Base-by-base conservation (phyloP, 1,140 invertebrate species). In the Drosophila pectinifera region DNA sequence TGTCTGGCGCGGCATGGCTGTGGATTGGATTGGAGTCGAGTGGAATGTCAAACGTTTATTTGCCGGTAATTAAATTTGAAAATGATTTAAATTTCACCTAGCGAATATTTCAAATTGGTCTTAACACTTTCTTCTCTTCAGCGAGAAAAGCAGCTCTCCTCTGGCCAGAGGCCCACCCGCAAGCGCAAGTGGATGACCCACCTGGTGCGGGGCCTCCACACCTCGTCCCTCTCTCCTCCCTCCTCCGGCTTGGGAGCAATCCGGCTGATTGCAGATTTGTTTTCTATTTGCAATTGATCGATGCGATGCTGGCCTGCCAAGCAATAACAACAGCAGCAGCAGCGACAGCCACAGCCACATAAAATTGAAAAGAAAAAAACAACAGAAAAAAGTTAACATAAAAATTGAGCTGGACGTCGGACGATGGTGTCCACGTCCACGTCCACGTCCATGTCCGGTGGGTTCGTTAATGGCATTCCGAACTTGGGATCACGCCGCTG, bases 31-130 rank as follows among this genome's bases (percentile, higher is more conserved):
- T 31, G 28, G 48, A 51, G 7, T 22, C n/a, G 42, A 41, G 26
- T 56, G 81, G 81, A 85, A 85, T 85, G 81, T 81, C 81, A 85
- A 86, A 79, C 79, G 83, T 88, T 86, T 88, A 88, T 86, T 88
- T 88, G 83, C 73, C 51, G 69, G 82, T 86, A 86, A 86, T 86
- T 86, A 86, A 86, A 86, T 86, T 88, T 86, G 70, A 85, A 85
- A 85, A 85, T 85, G 78, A 85, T 86, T 85, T 85, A 78, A 85
- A 85, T 85, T 85, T 85, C 81, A 86, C 81, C 81, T 36, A 59
- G 78, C 59, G 48, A 65, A 81, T 85, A 78, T 78, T 86, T 81
- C 78, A 51, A 85, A 85, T 85, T 74, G 78, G 59, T 78, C 73
- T 80, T 85, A 73, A 85, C 82, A 86, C 81, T 85, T 85, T 85